A percentile compares a stretch with the other conserved stretches of the same genome.
phyloP scores from a whole-genome alignment of 2,797 vertebrate genomes.

The Lagorchestes hirsutus region DNA sequence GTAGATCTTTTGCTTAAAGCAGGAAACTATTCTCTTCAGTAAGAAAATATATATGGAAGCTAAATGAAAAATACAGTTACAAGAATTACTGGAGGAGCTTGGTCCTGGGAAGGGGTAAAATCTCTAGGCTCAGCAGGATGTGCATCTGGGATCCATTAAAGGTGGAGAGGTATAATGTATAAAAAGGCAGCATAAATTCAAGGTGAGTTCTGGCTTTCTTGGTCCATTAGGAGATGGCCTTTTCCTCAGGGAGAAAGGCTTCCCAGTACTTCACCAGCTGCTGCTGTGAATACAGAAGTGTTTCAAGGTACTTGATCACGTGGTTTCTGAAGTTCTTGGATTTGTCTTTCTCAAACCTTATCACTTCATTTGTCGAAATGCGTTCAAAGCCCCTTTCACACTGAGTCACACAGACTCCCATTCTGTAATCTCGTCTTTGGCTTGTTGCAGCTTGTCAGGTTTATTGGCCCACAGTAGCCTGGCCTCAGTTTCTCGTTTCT shows the following conservation, averaged over 20 bases:
- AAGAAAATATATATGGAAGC: slow-evolving; percentile 96
- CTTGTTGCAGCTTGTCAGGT: slow-evolving; percentile 97
- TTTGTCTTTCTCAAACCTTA: slow-evolving; percentile 97
- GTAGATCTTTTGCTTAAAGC: slow-evolving; percentile 83
- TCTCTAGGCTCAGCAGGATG: slow-evolving; percentile 75
- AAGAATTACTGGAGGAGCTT: slow-evolving; percentile 83
- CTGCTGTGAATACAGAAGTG: slow-evolving; percentile 93
- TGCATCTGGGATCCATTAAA: slow-evolving; percentile 82
- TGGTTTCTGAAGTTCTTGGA: slow-evolving; percentile 95
- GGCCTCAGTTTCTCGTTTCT: slow-evolving; percentile 96
- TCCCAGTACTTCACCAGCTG: slow-evolving; percentile 99
- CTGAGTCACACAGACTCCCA: slow-evolving; percentile 97
- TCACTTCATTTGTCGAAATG: slow-evolving; percentile 95
- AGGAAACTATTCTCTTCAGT: slow-evolving; percentile 89
- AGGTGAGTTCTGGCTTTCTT: slow-evolving; percentile 77
- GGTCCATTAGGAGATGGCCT: slow-evolving; percentile 94
- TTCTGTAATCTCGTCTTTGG: slow-evolving; percentile 97
- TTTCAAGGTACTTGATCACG: slow-evolving; percentile 94
- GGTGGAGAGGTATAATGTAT: slow-evolving; percentile 92
- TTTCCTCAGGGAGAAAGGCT: slow-evolving; percentile 97
- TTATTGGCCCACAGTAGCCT: slow-evolving; percentile 98
- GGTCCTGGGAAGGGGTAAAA: slow-evolving; percentile 40
- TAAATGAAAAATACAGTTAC: slow-evolving; percentile 93
- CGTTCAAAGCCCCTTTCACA: slow-evolving; percentile 97
- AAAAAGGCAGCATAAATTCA: slow-evolving; percentile 88